Evolutionary conservation across 2,888 invertebrate genomes (phyloP).

Genomic region (Osmoderma eremita): DNA sequence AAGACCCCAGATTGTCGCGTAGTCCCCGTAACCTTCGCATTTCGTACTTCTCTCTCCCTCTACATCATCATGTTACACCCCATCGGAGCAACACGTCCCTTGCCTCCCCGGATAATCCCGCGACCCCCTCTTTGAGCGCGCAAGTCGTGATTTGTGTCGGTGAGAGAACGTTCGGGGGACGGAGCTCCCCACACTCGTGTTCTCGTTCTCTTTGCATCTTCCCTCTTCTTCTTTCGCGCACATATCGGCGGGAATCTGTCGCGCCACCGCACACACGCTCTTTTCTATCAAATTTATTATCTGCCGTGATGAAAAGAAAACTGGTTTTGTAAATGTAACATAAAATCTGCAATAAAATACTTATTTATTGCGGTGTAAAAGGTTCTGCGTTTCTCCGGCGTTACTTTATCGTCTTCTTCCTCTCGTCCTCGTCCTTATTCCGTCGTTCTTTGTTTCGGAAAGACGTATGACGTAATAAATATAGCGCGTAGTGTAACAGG

Average conservation of each 20-base stretch:
- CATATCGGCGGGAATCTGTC: conserved; percentile 7
- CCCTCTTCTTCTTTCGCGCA: conserved; percentile 11
- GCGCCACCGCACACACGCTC: conserved; percentile 45
- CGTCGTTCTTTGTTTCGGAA: conserved; percentile 12
- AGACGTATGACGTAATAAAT: conserved; percentile 19
- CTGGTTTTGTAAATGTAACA: conserved; percentile 54
- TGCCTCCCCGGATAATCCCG: background rate
- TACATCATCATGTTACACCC: conserved; percentile 8
- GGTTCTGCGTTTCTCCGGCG: conserved; percentile 22
- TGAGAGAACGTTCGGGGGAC: conserved; percentile 16
- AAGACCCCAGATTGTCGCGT: conserved; percentile 13
- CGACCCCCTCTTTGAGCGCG: background rate
- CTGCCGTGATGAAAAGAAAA: conserved; percentile 55
- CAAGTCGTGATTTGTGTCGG: conserved; percentile 35
- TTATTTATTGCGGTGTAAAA: conserved; percentile 43
- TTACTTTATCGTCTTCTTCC: conserved; percentile 3
- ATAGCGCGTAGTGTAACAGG: conserved; percentile 17
- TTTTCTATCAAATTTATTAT: conserved; percentile 54
- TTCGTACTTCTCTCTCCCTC: conserved; percentile 4
- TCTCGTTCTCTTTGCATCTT: background rate
- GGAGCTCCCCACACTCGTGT: conserved; percentile 29
- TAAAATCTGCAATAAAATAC: conserved; percentile 52
- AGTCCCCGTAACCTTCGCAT: conserved; percentile 15
- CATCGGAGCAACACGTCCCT: conserved; percentile 27
- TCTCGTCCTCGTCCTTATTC: background rate